phyloP scores from a whole-genome alignment of 2,888 invertebrate genomes.

The Caenorhabditis sp. region DNA sequence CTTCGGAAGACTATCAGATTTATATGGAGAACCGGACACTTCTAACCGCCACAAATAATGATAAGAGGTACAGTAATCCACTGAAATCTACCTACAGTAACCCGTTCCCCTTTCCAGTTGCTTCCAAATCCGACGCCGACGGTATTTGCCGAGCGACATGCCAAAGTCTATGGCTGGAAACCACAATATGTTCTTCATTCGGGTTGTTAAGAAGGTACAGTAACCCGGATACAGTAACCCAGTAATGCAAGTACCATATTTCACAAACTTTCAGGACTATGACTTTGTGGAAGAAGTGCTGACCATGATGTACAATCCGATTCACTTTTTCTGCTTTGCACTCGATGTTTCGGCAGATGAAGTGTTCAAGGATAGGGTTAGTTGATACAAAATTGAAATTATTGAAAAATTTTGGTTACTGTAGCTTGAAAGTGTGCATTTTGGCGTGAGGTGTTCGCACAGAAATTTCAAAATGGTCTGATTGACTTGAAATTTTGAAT shows the following conservation, averaged over 20 bases:
- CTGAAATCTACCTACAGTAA: not conserved
- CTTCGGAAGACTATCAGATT: constrained; percentile 26
- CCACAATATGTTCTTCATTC: constrained; percentile 66
- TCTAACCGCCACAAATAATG: constrained; percentile 34
- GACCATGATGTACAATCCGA: constrained; percentile 68
- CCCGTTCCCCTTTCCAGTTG: no score
- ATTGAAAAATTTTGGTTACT: no score
- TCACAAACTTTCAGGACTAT: constrained; percentile 67
- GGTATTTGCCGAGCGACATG: constrained; percentile 66
- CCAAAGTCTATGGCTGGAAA: constrained; percentile 67
- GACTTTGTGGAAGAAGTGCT: constrained; percentile 68
- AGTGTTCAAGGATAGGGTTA: constrained; percentile 62
- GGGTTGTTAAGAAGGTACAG: constrained; percentile 65
- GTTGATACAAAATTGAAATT: no score
- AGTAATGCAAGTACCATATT: no score
- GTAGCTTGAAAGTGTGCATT: no score
- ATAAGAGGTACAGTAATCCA: constrained; percentile 28
- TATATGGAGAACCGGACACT: constrained; percentile 67
- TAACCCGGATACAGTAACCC: no score
- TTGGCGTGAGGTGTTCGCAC: no score
- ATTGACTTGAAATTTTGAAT: no score
- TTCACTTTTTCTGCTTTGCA: constrained; percentile 68
- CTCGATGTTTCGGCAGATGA: constrained; percentile 50
- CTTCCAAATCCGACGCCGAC: constrained; percentile 63
- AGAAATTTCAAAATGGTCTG: no score